Percentiles rank a stretch among this genome's conserved stretches.
These are phyloP conservation scores for Trogon melanurus DNA, from an alignment of 2,113 vertebrate species.

Conservation along the genomic window DNA sequence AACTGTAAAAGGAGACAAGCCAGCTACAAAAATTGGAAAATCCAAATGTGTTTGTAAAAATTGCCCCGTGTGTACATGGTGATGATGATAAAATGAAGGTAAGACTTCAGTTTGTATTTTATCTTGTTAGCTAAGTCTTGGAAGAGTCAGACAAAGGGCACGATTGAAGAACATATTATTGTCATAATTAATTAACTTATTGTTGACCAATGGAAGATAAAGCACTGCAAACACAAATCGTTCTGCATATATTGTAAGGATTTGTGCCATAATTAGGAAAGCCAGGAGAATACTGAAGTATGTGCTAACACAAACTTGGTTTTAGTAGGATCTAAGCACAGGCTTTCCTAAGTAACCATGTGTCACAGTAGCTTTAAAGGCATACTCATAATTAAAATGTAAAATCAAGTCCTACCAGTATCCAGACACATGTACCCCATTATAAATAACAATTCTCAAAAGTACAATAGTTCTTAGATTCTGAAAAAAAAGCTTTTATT, in stretches of 20 bases:
- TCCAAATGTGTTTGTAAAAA: too few species aligned
- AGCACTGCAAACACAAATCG: background rate
- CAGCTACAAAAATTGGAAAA: too few species aligned
- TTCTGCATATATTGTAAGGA: background rate
- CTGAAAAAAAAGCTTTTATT: background rate
- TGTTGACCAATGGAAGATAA: background rate
- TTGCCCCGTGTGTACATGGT: too few species aligned
- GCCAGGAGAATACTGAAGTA: background rate
- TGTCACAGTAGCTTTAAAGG: background rate
- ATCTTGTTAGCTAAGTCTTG: too few species aligned
- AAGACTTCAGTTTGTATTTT: too few species aligned
- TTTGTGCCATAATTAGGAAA: background rate
- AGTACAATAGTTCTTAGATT: background rate
- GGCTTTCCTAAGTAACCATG: background rate
- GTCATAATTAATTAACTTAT: background rate
- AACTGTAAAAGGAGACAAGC: too few species aligned
- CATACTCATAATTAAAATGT: background rate
- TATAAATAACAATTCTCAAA: background rate
- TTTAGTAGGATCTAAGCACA: background rate
- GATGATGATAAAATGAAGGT: too few species aligned
- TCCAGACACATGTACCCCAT: rapidly evolving
- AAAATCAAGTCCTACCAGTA: background rate
- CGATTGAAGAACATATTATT: background rate
- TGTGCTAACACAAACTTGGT: background rate
- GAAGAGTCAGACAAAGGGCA: background rate